Base-by-base conservation (phyloP, 1,140 invertebrate genomes). In the Caenorhabditis latens region DNA sequence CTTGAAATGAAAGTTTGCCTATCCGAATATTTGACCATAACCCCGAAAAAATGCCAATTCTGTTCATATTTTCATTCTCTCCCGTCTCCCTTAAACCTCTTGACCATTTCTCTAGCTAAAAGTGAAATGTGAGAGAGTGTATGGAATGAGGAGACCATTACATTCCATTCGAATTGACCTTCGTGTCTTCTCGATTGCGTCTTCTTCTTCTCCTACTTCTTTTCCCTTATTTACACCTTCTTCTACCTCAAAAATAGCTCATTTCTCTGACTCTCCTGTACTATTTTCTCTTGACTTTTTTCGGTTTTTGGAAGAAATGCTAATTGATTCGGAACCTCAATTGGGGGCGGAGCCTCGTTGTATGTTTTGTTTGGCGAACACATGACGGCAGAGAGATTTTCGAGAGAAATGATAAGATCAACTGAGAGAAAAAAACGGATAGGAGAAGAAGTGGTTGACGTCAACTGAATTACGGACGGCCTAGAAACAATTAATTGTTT, bases 101-200 rank as follows among this genome's bases (percentile, higher is more conserved):
- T 63, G 61, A 63, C 61, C 61, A 63, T 13, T 50, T n/a, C n/a
- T 50, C 46, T 79, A 79, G 71, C 71, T 79, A 50, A 79, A 79
- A 79, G 32, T 46, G 65, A 46, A 46, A 71, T 24, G 24, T 46
- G 40, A 79, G 71, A 79, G 19, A 50, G 71, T 50, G 24, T 32
- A 19, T 8, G 19, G 50, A 21, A 50, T 53, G 7, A 19, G n/a
- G 71, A 79, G 71, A 48, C 43, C 19, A 14, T 75, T 58, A 24
- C 32, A 50, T 24, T 16, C 40, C 40, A 43, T 50, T 71, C 42
- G 13, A 21, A 32, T 79, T 79, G 71, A 79, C 71, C 71, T 79
- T 71, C 65, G 65, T n/a, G n/a, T 50, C 40, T 13, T 43, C 32
- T 43, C 42, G 43, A n/a, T 46, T 21, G 43, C 42, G 40, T 71